Conservation (phyloP, 2,113 vertebrate species). For the Mesoclemmys tuberculata region DNA sequence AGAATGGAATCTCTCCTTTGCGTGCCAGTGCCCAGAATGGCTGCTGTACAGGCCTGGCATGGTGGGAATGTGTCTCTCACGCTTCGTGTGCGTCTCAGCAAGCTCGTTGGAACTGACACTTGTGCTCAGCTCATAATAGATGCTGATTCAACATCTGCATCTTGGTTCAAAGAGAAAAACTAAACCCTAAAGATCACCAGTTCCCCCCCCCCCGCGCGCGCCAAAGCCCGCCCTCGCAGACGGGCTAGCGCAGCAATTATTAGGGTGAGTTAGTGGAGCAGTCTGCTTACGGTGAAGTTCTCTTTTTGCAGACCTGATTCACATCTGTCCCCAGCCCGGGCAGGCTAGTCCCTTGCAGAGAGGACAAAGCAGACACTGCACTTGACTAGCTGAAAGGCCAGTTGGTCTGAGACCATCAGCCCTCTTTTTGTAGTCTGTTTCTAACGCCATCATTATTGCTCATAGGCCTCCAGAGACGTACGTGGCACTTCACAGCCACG, state of each 20-base stretch:
- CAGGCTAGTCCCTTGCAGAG: neutral
- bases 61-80: neutral
- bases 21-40: too few species aligned
- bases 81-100: too few species aligned
- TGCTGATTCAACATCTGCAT: neutral
- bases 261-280: neutral
- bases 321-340: neutral
- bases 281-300: neutral
- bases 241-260: too few species aligned
- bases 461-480: neutral
- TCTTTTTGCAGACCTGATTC: neutral
- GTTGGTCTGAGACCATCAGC: neutral
- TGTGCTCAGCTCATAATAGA: neutral
- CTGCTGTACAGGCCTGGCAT: neutral
- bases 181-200: neutral
- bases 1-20: neutral
- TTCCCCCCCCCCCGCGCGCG: neutral
- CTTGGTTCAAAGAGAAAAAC: neutral
- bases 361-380: neutral
- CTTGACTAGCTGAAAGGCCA: neutral
- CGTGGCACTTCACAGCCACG: neutral
- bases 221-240: neutral
- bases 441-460: neutral
- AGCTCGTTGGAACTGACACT: neutral
- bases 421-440: neutral